These are phyloP conservation scores for Octodonta nipae DNA, from an alignment of 2,888 invertebrate genomes.

Conservation along the genomic window DNA sequence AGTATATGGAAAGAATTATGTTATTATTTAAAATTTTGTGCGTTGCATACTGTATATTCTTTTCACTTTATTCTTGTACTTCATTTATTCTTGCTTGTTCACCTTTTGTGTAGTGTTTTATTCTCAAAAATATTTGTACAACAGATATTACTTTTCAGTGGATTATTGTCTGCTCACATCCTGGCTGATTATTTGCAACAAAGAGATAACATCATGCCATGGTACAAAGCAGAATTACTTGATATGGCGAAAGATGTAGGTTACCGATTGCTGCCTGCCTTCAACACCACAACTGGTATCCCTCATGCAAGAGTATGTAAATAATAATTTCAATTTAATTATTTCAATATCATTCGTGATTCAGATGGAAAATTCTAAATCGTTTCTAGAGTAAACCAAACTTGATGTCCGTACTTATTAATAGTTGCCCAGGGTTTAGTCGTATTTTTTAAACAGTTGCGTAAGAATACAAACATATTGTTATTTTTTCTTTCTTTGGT, in stretches of 20 bases:
- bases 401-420: no score
- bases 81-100: slow-evolving; percentile 21
- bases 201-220: slow-evolving; percentile 57
- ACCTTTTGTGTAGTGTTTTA: no score
- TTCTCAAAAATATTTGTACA: no score
- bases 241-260: slow-evolving; percentile 86
- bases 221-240: slow-evolving; percentile 81
- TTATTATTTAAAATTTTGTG: no score
- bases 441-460: no score
- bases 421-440: no score
- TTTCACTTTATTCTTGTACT: slow-evolving; percentile 6
- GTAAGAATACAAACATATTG: no score
- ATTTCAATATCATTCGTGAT: neutral
- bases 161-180: slow-evolving; percentile 84
- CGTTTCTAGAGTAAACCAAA: no score
- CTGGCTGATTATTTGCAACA: slow-evolving; percentile 70
- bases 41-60: slow-evolving; percentile 5
- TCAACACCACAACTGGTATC: slow-evolving; percentile 93
- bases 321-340: slow-evolving; percentile 2
- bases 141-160: slow-evolving; percentile 50
- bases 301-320: slow-evolving; percentile 77
- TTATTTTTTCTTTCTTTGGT: no score
- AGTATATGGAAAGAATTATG: no score
- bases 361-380: no score
- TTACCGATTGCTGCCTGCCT: slow-evolving; percentile 85